Conservation (phyloP, 2,113 vertebrate species). For the Ceuthmochares aereus region DNA sequence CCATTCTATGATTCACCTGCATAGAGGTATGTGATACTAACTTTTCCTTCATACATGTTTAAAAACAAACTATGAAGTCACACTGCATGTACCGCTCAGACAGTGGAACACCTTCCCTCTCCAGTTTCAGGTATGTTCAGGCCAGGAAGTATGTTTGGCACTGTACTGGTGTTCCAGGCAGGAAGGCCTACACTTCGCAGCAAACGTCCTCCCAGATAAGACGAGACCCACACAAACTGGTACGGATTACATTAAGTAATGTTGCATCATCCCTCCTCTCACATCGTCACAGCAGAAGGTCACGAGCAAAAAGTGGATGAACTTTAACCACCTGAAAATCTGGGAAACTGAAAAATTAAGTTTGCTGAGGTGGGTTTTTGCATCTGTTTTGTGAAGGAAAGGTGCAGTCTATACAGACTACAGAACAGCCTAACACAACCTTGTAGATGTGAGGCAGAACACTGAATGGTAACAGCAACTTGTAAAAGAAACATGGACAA, state of each 20-base stretch:
- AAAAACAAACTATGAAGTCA: background rate
- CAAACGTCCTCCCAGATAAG: background rate
- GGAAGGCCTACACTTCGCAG: background rate
- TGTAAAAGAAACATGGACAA: background rate
- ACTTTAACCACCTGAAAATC: background rate
- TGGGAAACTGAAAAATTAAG: background rate
- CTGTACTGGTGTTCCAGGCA: background rate
- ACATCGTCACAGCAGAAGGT: background rate
- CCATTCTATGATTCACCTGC: background rate
- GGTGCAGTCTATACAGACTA: background rate
- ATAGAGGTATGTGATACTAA: background rate
- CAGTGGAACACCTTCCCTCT: background rate
- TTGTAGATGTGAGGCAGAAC: fast-evolving
- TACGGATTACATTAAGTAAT: background rate
- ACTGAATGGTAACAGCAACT: background rate
- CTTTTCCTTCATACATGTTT: fast-evolving
- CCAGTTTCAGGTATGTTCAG: background rate
- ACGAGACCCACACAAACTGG: fast-evolving
- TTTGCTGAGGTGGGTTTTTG: background rate
- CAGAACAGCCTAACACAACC: background rate
- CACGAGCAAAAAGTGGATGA: background rate
- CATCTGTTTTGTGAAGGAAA: background rate
- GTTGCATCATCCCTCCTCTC: background rate
- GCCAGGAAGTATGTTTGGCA: background rate
- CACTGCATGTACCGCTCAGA: background rate